Percentiles rank a stretch among this genome's conserved stretches.
Conservation (phyloP, 2,113 vertebrate species). For the Thunnus thynnus region DNA sequence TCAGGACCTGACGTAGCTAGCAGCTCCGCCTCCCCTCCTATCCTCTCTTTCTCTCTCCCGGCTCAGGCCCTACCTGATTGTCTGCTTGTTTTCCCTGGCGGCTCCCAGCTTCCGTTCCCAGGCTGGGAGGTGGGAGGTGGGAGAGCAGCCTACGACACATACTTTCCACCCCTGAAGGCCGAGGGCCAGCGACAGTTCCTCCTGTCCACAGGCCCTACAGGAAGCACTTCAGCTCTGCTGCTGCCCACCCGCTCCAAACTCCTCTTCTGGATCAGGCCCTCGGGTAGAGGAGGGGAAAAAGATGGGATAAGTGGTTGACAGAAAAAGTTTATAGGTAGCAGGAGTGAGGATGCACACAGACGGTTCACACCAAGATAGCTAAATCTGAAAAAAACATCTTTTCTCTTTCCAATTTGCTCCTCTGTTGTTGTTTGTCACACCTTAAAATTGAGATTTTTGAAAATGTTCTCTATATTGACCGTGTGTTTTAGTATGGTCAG, state of each 20-base stretch:
- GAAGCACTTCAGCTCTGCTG: conserved; percentile 93
- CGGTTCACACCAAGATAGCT: background rate
- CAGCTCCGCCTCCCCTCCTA: conserved; percentile 61
- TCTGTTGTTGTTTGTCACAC: too few relatives aligned
- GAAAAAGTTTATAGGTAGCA: background rate
- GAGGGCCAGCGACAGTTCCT: conserved; percentile 95
- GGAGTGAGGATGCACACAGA: conserved; percentile 8
- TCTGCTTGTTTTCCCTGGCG: conserved; percentile 99
- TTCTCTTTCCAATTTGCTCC: background rate
- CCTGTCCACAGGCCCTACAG: conserved; percentile 94
- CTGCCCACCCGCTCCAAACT: conserved; percentile 83
- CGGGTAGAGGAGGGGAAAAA: conserved; percentile 43
- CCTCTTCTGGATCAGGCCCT: conserved; percentile 24
- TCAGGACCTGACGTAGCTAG: conserved; percentile 60
- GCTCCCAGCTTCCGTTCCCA: conserved; percentile 99
- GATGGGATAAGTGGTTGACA: conserved; percentile 37
- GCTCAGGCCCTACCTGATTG: conserved; percentile 94
- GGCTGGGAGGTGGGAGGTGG: conserved; percentile 95
- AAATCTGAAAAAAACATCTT: background rate
- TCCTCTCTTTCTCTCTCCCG: conserved; percentile 66
- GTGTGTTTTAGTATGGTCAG: too few relatives aligned
- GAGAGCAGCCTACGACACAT: conserved; percentile 91
- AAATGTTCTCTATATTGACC: too few relatives aligned
- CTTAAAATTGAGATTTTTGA: too few relatives aligned
- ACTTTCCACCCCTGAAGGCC: conserved; percentile 94